Conservation (phyloP, 2,888 invertebrate species). For the Leucoma salicis region DNA sequence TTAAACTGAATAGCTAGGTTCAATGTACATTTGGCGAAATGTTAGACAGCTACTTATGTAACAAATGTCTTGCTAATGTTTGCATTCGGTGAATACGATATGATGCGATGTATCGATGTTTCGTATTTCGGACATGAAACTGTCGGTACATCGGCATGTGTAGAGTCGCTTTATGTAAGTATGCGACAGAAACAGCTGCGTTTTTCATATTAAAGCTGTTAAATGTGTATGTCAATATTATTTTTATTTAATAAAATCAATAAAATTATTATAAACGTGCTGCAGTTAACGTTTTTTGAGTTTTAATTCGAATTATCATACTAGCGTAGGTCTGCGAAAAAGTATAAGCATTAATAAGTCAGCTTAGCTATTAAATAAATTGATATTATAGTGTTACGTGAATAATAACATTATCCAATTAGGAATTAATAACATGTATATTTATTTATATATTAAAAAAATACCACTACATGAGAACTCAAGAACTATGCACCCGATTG, state of each 20-base stretch:
- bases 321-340: too few relatives aligned
- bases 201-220: slow-evolving; percentile 8
- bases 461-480: too few relatives aligned
- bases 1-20: slow-evolving; percentile 20
- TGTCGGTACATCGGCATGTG: slow-evolving; percentile 22
- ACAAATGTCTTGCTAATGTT: slow-evolving; percentile 1
- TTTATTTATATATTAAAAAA: too few relatives aligned
- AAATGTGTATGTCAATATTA: neutral
- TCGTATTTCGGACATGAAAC: slow-evolving; percentile 32
- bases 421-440: too few relatives aligned
- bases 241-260: neutral
- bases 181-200: slow-evolving; percentile 24
- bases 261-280: neutral
- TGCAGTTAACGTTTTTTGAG: too few relatives aligned
- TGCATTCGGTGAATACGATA: slow-evolving; percentile 21
- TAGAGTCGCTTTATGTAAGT: slow-evolving; percentile 17
- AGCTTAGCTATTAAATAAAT: too few relatives aligned
- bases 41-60: slow-evolving; percentile 11
- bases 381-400: too few relatives aligned
- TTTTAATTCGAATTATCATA: neutral
- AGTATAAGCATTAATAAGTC: too few relatives aligned
- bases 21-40: slow-evolving; percentile 27
- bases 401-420: too few relatives aligned
- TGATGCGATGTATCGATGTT: slow-evolving; percentile 24
- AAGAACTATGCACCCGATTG: too few relatives aligned